Base-by-base conservation (phyloP, 2,888 invertebrate species). In the Xylocampa areola region DNA sequence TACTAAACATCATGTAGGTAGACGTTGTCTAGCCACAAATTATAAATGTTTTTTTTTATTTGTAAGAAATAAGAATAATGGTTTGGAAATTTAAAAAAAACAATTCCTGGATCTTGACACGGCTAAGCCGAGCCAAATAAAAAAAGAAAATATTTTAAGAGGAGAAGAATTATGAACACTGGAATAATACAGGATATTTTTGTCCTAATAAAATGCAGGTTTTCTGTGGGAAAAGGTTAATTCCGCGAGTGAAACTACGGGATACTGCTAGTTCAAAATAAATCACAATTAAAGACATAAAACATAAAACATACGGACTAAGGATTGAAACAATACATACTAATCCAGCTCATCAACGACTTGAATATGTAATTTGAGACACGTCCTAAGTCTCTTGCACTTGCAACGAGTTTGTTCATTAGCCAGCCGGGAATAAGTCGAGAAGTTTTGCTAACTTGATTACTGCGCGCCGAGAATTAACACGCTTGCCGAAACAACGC, bases 391-490 rank as follows among this genome's bases (percentile, higher is more conserved):
- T 74, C 60, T 68, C 69, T 41, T 63, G 79, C 80, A 83, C 79
- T 86, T 84, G 84, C 83, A 81, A 70, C 66, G 81, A 87, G 82
- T 87, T 86, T 79, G 83, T 87, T 88, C 89, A 86, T 89, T 89
- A 88, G 87, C 77, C 69, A 77, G 77, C 62, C 76, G 80, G 76
- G 81, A 83, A 82, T 86, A 87, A 86, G 86, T 85, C 82, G 77
- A 76, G 57, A 85, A 88, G 80, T 89, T 86, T 77, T 65, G 61
- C 74, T 72, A 81, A 81, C 73, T 73, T 61, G 71, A 78, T 82
- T 70, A 73, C 66, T 47, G 13, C 17, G 69, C 61, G 73, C 45
- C 43, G 40, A 17, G 60, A 74, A 73, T 73, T 73, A 73, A 67
- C 74, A 52, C 67, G 55, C 63, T 57, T 67, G 69, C 58, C 59